Base-by-base conservation (phyloP, 2,113 vertebrate genomes). In the Callithrix jacchus region DNA sequence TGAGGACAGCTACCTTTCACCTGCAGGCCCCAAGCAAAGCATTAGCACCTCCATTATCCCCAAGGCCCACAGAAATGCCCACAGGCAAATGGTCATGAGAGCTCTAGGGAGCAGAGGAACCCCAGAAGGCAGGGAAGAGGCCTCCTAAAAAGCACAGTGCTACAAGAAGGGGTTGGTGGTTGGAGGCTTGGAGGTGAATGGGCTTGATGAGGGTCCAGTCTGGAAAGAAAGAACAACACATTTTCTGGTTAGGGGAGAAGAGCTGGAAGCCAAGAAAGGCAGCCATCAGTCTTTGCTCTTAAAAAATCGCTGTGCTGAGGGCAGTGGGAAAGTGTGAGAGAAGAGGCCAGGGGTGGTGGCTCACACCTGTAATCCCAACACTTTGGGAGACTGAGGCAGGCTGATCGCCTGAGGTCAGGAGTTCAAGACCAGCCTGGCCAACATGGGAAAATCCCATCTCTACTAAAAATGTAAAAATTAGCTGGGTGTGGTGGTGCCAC, bases 151-250 rank as follows among this genome's bases (percentile, higher is more conserved):
- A 30, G 66, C 91, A 93, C 92, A 93, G 95, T 73, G 98, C 98
- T 98, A 98, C 96, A 98, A 98, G 97, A 98, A 98, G 11, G 98
- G 98, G 73, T 98, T 98, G 90, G 98, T 98, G 83, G 97, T 95
- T 16, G 98, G 93, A 74, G 97, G 96, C 56, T 97, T 98, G 90
- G 97, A 91, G 58, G 97, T 83, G 91, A 98, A 97, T 2, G 97
- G 97, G 42, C 96, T 94, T 52, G 97, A 35, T 21, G 96, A 97
- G 27, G 96, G 32, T 94, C 97, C 97, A 79, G 97, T 98, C 98
- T 91, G 83, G 23, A 97, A 95, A 94, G 70, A 94, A 96, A 97
- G 0, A 88, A 91, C 6, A 96, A 32, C 35, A 87, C 71, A 64
- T 68, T 68, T 77, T 68, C 58, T 66, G 27, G 68, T 89, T 68